phyloP scores from a whole-genome alignment of 2,888 invertebrate species.

The Agrotis ipsilon region DNA sequence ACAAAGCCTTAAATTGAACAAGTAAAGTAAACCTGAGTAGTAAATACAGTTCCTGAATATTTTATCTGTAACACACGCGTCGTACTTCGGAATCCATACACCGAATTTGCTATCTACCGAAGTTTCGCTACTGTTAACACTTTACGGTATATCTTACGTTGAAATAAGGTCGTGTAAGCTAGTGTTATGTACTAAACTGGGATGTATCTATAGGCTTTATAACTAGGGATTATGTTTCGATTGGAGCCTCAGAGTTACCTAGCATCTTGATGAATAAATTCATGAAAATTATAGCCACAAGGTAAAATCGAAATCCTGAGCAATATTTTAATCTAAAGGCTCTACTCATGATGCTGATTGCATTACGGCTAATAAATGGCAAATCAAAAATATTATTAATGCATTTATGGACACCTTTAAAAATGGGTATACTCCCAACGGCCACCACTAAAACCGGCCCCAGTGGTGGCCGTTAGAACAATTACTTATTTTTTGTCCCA shows the following conservation, averaged over 20 bases:
- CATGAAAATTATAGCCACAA: constrained; percentile 17
- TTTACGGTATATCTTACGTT: constrained; percentile 19
- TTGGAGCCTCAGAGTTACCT: constrained; percentile 5
- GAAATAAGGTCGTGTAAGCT: constrained; percentile 33
- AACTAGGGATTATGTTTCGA: constrained; percentile 20
- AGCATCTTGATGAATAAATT: constrained; percentile 25
- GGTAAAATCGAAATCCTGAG: too few species aligned
- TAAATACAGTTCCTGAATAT: constrained; percentile 25
- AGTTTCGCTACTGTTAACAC: constrained; percentile 31
- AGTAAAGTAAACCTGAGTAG: neutral
- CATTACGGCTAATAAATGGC: too few species aligned
- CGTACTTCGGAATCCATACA: constrained; percentile 10
- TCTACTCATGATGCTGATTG: too few species aligned
- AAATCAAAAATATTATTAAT: too few species aligned
- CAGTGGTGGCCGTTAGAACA: too few species aligned
- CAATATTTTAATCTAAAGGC: too few species aligned
- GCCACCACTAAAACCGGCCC: too few species aligned
- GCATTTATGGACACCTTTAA: too few species aligned
- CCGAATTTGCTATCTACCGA: constrained; percentile 9
- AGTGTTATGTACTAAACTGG: constrained; percentile 20
- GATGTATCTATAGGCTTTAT: constrained; percentile 37
- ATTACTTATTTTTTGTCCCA: too few species aligned
- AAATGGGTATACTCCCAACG: too few species aligned
- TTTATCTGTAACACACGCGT: constrained; percentile 15
- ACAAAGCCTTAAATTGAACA: neutral